Conservation (phyloP, 2,888 invertebrate genomes). For the Drosophila stalkeri region DNA sequence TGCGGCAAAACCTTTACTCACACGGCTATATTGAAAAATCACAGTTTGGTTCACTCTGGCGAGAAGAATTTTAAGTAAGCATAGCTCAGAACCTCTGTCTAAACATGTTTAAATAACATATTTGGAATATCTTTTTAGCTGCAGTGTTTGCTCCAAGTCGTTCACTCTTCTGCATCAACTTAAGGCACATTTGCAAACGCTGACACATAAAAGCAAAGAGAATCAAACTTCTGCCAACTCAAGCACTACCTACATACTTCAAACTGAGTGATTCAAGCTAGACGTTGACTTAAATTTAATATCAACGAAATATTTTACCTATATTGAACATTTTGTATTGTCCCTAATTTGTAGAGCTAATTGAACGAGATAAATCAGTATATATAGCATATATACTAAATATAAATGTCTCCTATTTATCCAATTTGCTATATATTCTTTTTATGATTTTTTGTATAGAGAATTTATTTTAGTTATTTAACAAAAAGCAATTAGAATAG, state of each 20-base stretch:
- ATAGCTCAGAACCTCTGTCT: too few relatives aligned
- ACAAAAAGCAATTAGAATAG: background rate
- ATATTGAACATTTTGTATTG: background rate
- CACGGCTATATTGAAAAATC: conserved; percentile 82
- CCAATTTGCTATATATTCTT: background rate
- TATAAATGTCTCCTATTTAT: background rate
- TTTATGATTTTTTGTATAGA: background rate
- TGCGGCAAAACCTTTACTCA: conserved; percentile 82
- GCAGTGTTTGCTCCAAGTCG: conserved; percentile 79
- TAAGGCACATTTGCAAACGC: conserved; percentile 82
- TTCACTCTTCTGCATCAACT: conserved; percentile 83
- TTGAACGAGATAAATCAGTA: background rate
- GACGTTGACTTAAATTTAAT: background rate
- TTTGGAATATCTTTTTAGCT: conserved; percentile 55
- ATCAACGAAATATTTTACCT: background rate
- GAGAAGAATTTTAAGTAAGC: conserved; percentile 69
- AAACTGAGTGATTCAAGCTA: conserved; percentile 22
- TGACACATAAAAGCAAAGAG: conserved; percentile 79
- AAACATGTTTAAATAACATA: background rate
- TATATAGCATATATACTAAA: background rate
- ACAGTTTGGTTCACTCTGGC: conserved; percentile 67
- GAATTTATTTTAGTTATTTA: background rate
- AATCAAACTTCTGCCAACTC: conserved; percentile 46
- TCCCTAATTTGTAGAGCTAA: background rate
- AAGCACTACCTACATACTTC: conserved; percentile 14